Percentiles rank a stretch among this genome's conserved stretches.
These are phyloP conservation scores for Hipparchia sbordonii DNA, from an alignment of 2,888 invertebrate genomes.

Conservation along the genomic window DNA sequence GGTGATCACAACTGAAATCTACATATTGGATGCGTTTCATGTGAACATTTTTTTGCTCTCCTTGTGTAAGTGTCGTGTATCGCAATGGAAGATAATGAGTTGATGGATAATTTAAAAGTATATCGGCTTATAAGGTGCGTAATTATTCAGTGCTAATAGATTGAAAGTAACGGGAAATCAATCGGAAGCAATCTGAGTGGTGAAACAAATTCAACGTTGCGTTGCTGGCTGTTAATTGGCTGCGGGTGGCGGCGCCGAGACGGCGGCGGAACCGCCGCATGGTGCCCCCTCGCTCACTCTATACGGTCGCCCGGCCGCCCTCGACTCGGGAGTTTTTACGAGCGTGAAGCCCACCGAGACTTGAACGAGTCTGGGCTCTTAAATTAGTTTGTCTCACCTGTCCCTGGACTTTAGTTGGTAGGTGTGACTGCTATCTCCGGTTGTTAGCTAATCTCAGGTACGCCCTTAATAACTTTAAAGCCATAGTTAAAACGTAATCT, in stretches of 20 bases:
- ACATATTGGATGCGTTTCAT: neutral
- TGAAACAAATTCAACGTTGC: constrained; percentile 78
- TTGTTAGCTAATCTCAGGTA: constrained; percentile 16
- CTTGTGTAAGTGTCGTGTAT: neutral
- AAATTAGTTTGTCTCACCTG: constrained; percentile 69
- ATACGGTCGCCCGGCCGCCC: constrained; percentile 65
- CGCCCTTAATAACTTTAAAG: neutral
- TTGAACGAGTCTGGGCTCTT: constrained; percentile 68
- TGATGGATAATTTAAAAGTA: neutral
- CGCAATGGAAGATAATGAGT: too few species aligned
- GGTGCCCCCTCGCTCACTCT: constrained; percentile 70
- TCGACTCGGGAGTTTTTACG: constrained; percentile 74
- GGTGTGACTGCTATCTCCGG: constrained; percentile 44
- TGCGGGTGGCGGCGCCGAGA: constrained; percentile 83
- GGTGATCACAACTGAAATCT: too few species aligned
- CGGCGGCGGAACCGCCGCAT: constrained; percentile 82
- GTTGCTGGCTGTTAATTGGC: constrained; percentile 80
- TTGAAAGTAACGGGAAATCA: constrained; percentile 71
- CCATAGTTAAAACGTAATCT: neutral
- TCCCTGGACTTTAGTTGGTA: constrained; percentile 58
- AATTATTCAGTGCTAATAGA: constrained; percentile 48
- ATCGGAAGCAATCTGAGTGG: constrained; percentile 79
- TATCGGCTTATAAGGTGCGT: constrained; percentile 42
- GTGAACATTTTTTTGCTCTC: neutral
- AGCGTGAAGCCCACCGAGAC: constrained; percentile 72